These are phyloP conservation scores for Regulus satrapa DNA, from an alignment of 2,113 vertebrate species.

Conservation along the genomic window DNA sequence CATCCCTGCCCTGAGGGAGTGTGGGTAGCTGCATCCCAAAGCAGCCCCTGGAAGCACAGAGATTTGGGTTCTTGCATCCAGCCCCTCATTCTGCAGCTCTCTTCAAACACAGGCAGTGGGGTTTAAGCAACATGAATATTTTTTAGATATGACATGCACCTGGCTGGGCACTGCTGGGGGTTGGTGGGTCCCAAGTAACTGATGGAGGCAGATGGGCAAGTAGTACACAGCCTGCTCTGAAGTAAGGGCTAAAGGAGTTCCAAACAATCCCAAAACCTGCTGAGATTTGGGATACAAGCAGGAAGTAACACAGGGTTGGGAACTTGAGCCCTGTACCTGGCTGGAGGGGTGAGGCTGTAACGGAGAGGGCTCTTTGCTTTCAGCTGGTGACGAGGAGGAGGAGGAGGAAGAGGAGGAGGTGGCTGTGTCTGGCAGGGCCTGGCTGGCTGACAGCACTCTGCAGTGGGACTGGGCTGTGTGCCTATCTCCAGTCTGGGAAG, in stretches of 20 bases:
- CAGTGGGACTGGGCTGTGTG: neutral
- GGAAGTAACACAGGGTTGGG: accelerated
- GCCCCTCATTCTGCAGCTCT: neutral
- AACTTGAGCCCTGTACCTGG: neutral
- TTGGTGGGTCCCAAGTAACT: neutral
- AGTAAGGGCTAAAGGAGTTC: neutral
- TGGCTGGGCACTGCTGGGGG: neutral
- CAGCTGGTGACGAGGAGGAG: neutral
- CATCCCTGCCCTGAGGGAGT: accelerated
- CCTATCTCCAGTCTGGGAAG: accelerated
- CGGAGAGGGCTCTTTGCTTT: neutral
- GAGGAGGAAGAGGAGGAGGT: neutral
- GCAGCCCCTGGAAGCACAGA: neutral
- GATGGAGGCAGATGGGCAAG: neutral
- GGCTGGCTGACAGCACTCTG: neutral
- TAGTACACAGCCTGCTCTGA: neutral
- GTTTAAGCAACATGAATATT: neutral
- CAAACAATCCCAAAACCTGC: neutral
- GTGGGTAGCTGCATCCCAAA: neutral
- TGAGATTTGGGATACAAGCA: neutral
- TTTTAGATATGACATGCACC: neutral
- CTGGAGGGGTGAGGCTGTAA: neutral
- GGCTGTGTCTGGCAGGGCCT: neutral
- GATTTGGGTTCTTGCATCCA: neutral
- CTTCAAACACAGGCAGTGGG: neutral